A percentile compares a stretch with the other conserved stretches of the same genome.
Conservation (phyloP, 2,113 vertebrate species). For the Tragelaphus strepsiceros region DNA sequence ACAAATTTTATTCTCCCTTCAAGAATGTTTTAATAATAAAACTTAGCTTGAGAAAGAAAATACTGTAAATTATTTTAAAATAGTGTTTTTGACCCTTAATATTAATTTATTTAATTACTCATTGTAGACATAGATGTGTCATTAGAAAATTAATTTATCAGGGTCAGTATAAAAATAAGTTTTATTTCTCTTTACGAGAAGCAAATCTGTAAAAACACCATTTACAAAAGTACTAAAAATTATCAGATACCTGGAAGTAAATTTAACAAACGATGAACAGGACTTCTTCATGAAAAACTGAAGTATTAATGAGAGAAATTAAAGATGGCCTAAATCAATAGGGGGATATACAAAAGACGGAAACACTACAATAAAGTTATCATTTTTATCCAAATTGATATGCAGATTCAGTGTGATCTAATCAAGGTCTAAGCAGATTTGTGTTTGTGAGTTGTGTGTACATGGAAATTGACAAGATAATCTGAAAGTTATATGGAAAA, state of each 20-base stretch:
- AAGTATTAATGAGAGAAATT: slow-evolving; percentile 14
- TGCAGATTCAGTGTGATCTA: background rate
- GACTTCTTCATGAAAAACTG: background rate
- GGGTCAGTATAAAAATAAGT: background rate
- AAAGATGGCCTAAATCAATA: background rate
- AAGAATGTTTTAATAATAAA: slow-evolving; percentile 20
- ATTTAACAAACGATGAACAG: background rate
- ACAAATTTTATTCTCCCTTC: background rate
- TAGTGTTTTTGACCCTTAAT: background rate
- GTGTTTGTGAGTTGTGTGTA: background rate
- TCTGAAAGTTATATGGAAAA: background rate
- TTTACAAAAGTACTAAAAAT: background rate
- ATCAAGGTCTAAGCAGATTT: background rate
- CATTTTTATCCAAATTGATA: background rate
- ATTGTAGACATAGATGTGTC: background rate
- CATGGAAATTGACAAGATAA: background rate
- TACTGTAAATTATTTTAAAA: background rate
- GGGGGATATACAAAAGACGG: background rate
- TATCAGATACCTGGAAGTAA: background rate
- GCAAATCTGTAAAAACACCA: background rate
- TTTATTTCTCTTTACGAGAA: background rate
- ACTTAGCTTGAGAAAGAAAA: background rate
- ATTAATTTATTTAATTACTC: background rate
- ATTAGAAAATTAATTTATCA: background rate
- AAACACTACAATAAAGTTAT: background rate